Base-by-base conservation (phyloP, 2,113 vertebrate species). In the Natator depressus region DNA sequence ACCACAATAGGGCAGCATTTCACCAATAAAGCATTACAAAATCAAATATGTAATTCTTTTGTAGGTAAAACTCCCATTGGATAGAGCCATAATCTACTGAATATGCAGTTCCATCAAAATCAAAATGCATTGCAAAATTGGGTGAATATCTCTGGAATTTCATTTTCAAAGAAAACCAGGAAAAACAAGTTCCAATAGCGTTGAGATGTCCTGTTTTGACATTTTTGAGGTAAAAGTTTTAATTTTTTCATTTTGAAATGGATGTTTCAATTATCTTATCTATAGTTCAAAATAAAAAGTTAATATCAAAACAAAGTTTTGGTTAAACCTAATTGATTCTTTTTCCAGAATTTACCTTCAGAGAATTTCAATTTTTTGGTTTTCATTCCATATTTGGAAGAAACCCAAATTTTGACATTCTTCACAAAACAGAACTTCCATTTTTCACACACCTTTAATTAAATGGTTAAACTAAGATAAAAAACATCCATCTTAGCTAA, bases 381-480 rank as follows among this genome's bases (percentile, higher is more conserved):
- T 69, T 42, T 49, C 24, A 42, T 2, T 6, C 6, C 51, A 25
- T 53, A 10, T 24, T 25, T 62, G 1, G 8, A 93, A 88, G 51
- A 25, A 62, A 93, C 29, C 9, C 42, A 55, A 93, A 85, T 54
- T 84, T 84, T 51, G 35, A 88, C 59, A 46, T 55, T 38, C 86
- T 49, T 59, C 12, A 13, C 1, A 12, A 6, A 81, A 72, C 42
- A 22, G 53, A 54, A 25, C 42, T 89, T 92, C 25, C 72, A 53
- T 57, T 50, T 49, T 54, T 46, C 25, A 16, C 22, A 20, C 80
- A 88, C 38, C 82, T 88, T 75, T 90, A 82, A 93, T 76, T 82
- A 42, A 69, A 95, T 79, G 75, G 91, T 49, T 95, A 75, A 95
- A 79, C 46, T 86, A 89, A 96, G 82, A 83, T 83, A 92, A 92